Evolutionary conservation across 2,797 vertebrate genomes (phyloP).

Genomic region (Cirrhinus molitorella): DNA sequence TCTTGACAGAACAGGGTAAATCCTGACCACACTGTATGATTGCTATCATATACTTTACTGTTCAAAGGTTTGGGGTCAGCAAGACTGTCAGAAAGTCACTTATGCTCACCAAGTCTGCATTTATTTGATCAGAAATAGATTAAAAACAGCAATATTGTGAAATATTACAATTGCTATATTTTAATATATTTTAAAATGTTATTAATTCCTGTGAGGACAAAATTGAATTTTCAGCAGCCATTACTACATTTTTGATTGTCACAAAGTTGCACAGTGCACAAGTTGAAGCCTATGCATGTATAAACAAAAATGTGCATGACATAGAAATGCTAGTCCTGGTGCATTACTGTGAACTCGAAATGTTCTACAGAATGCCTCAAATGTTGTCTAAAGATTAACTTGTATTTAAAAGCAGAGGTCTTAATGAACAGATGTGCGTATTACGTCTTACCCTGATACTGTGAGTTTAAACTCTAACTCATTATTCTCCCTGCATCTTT

Average conservation of each 20-base stretch:
- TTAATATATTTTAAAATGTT: background rate
- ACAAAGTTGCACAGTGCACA: background rate
- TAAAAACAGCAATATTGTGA: background rate
- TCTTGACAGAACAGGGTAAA: conserved; percentile 7
- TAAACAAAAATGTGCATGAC: background rate
- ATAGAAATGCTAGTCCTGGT: background rate
- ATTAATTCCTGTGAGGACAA: background rate
- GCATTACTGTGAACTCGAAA: background rate
- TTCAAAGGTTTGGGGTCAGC: background rate
- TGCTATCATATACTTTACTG: background rate
- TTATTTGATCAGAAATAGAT: background rate
- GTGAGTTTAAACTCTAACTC: background rate
- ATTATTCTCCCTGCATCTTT: background rate
- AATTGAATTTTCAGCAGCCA: background rate
- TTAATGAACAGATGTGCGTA: conserved; percentile 22
- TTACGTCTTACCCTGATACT: background rate
- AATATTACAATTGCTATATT: background rate
- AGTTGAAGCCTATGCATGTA: background rate
- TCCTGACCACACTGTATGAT: background rate
- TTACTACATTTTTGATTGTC: background rate
- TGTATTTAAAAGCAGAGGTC: conserved; percentile 16
- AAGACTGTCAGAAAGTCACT: background rate
- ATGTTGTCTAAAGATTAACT: conserved; percentile 6
- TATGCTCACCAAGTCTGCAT: background rate
- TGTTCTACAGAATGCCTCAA: conserved; percentile 1